These are phyloP conservation scores for Pseudorasbora parva DNA, from an alignment of 2,113 vertebrate species.

Conservation along the genomic window DNA sequence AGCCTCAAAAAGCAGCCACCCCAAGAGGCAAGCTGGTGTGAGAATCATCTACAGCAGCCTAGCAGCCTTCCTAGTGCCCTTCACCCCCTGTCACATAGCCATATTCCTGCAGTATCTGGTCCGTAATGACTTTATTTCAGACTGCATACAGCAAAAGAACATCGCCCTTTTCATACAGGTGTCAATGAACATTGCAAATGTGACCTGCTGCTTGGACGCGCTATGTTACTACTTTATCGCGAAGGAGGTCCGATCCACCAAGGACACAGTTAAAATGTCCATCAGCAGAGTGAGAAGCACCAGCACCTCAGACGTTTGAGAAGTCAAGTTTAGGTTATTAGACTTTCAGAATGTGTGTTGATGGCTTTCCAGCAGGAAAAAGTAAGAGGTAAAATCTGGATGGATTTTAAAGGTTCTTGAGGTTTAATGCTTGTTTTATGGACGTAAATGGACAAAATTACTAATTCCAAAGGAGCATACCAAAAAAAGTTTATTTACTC, in stretches of 20 bases:
- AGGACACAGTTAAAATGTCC: conserved; percentile 51
- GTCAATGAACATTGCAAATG: conserved; percentile 82
- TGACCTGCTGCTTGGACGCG: conserved; percentile 90
- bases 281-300: conserved; percentile 62
- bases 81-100: conserved; percentile 83
- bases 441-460: too few species aligned
- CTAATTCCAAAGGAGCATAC: too few species aligned
- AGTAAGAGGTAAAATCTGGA: background rate
- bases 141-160: conserved; percentile 66
- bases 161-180: conserved; percentile 88
- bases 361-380: background rate
- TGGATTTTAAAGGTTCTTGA: background rate
- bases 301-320: conserved; percentile 71
- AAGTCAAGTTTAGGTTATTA: background rate
- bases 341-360: background rate
- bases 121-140: conserved; percentile 70
- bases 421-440: background rate
- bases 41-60: conserved; percentile 82
- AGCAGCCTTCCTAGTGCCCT: conserved; percentile 85
- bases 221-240: conserved; percentile 89
- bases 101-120: conserved; percentile 90
- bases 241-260: conserved; percentile 76
- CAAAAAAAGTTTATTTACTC: too few species aligned
- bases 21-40: conserved; percentile 68
- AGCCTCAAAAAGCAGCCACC: conserved; percentile 52